phyloP scores from a whole-genome alignment of 2,113 vertebrate genomes.

The Bubo scandiacus region DNA sequence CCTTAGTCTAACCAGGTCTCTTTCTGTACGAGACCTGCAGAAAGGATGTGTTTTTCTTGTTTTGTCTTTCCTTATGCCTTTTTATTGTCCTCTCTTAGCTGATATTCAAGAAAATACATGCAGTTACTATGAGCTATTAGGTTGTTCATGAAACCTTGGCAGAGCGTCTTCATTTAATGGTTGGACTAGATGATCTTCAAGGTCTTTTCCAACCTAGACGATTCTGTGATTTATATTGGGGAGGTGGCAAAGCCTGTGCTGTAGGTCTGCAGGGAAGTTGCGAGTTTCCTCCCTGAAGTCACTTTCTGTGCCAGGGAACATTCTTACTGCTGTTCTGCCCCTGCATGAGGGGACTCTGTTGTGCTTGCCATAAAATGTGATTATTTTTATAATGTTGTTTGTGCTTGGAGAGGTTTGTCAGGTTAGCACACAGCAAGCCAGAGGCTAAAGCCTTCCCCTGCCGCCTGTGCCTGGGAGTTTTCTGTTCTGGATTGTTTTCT shows the following conservation, averaged over 20 bases:
- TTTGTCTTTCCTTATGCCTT: background rate
- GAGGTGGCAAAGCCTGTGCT: background rate
- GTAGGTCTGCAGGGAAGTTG: background rate
- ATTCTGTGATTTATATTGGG: background rate
- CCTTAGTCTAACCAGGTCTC: background rate
- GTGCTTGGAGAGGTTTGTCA: background rate
- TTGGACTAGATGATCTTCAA: too few species aligned
- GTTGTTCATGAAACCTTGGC: background rate
- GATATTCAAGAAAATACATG: background rate
- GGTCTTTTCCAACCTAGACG: too few species aligned
- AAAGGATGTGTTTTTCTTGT: background rate
- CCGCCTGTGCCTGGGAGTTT: background rate
- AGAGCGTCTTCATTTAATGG: background rate
- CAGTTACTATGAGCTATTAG: background rate
- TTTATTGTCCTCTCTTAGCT: background rate
- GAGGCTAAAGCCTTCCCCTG: background rate
- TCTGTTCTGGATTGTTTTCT: background rate
- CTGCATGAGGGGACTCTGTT: background rate
- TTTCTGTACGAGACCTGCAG: background rate
- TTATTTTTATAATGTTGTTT: background rate
- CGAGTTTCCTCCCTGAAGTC: background rate
- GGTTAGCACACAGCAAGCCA: background rate
- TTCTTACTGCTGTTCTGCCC: background rate
- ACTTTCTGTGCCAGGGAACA: background rate
- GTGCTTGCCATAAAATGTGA: background rate